Conservation (phyloP, 1,140 invertebrate genomes). For the Hirudo medicinalis region DNA sequence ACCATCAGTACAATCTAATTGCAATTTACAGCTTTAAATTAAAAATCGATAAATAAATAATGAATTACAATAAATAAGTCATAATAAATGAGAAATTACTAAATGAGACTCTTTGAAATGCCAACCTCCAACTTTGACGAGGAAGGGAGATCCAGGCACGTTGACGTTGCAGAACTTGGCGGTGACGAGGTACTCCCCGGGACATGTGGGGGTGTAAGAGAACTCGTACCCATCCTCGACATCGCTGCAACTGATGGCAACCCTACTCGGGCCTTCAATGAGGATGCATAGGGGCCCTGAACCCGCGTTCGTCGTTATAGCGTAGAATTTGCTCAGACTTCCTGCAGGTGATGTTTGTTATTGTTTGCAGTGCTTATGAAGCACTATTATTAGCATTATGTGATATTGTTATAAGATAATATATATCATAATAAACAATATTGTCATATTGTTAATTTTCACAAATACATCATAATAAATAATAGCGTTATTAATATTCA, state of each 20-base stretch:
- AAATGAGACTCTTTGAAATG: too few species aligned
- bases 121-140: slow-evolving; percentile 64
- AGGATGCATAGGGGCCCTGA: slow-evolving; percentile 76
- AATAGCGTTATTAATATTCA: too few species aligned
- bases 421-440: too few species aligned
- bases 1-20: too few species aligned
- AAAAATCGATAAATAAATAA: too few species aligned
- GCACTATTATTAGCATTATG: too few species aligned
- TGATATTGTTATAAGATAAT: too few species aligned
- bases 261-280: slow-evolving; percentile 87
- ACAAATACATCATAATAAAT: too few species aligned
- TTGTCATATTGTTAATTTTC: too few species aligned
- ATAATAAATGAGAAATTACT: too few species aligned
- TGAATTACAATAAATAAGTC: too few species aligned
- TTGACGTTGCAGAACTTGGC: slow-evolving; percentile 82
- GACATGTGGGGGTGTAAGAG: slow-evolving; percentile 72
- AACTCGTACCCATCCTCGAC: slow-evolving; percentile 26
- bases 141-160: slow-evolving; percentile 83
- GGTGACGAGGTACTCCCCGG: slow-evolving; percentile 89
- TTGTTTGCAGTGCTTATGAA: background rate
- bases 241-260: slow-evolving; percentile 71
- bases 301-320: slow-evolving; percentile 85
- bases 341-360: slow-evolving; percentile 40
- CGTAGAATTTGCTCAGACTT: slow-evolving; percentile 81
- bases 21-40: too few species aligned